Conservation (phyloP, 1,140 invertebrate species). For the Monochamus saltuarius region DNA sequence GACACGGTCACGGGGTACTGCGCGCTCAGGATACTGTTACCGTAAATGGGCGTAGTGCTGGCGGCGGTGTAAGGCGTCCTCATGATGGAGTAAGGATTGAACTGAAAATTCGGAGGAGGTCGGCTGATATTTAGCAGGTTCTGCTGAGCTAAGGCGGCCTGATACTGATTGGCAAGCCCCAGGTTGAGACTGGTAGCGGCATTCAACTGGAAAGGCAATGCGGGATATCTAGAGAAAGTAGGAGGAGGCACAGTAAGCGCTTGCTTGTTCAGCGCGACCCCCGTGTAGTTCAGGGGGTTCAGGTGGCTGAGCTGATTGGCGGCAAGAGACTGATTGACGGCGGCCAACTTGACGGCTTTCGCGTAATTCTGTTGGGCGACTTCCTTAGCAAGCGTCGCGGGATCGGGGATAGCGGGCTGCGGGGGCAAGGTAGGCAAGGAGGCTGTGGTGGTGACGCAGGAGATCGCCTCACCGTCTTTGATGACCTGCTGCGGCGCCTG, state of each 20-base stretch:
- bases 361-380: slow-evolving; percentile 77
- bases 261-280: slow-evolving; percentile 70
- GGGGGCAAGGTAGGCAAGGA: slow-evolving; percentile 19
- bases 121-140: slow-evolving; percentile 61
- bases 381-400: slow-evolving; percentile 69
- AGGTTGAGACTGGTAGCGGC: slow-evolving; percentile 36
- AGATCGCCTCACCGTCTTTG: slow-evolving; percentile 32
- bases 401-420: slow-evolving; percentile 52
- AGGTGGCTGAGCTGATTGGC: slow-evolving; percentile 49
- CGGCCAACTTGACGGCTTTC: slow-evolving; percentile 64
- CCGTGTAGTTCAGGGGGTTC: slow-evolving; percentile 74
- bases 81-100: slow-evolving; percentile 55
- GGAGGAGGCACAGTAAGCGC: slow-evolving; percentile 43
- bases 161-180: slow-evolving; percentile 44
- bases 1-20: slow-evolving; percentile 44
- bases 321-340: slow-evolving; percentile 53
- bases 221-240: slow-evolving; percentile 32
- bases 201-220: slow-evolving; percentile 38
- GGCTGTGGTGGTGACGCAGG: slow-evolving; percentile 25
- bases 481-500: slow-evolving; percentile 18
- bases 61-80: slow-evolving; percentile 49
- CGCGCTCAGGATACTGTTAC: slow-evolving; percentile 52
- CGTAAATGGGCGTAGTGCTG: slow-evolving; percentile 48
- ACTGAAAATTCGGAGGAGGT: slow-evolving; percentile 53
- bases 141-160: slow-evolving; percentile 48